Evolutionary conservation across 2,113 vertebrate genomes (phyloP).

Genomic region (Paradoxurus hermaphroditus): DNA sequence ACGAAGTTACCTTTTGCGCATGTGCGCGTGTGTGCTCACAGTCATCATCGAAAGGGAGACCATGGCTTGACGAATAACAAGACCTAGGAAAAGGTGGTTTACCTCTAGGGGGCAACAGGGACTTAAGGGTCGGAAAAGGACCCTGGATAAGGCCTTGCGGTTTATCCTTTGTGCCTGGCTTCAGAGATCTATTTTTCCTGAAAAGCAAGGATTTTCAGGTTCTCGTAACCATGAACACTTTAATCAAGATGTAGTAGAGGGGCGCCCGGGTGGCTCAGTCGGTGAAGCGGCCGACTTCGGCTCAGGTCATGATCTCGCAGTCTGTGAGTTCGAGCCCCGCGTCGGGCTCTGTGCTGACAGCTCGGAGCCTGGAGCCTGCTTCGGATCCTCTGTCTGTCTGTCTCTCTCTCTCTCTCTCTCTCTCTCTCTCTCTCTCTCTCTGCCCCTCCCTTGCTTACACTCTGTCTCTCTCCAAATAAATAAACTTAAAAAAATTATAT

Average conservation of each 20-base stretch:
- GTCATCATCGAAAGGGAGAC: neutral
- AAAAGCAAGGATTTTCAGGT: constrained; percentile 16
- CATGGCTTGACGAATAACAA: neutral
- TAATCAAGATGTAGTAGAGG: neutral
- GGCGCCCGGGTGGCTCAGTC: too few species aligned
- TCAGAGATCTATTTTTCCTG: neutral
- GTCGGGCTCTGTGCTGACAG: too few species aligned
- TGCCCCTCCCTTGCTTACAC: too few species aligned
- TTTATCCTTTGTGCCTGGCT: neutral
- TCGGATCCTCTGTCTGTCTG: too few species aligned
- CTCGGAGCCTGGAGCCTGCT: too few species aligned
- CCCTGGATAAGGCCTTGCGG: neutral
- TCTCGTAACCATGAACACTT: constrained; percentile 2
- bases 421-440: too few species aligned
- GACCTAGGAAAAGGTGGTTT: neutral
- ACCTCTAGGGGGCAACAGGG: neutral
- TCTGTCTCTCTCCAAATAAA: too few species aligned
- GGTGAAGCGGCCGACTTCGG: too few species aligned
- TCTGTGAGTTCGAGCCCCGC: too few species aligned
- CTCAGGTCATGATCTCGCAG: too few species aligned
- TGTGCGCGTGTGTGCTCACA: neutral
- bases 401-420: too few species aligned
- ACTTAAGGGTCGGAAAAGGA: neutral
- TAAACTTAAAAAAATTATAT: too few species aligned
- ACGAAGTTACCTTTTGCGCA: neutral